These are phyloP conservation scores for Bostrychus sinensis DNA, from an alignment of 2,113 vertebrate genomes.

Conservation along the genomic window DNA sequence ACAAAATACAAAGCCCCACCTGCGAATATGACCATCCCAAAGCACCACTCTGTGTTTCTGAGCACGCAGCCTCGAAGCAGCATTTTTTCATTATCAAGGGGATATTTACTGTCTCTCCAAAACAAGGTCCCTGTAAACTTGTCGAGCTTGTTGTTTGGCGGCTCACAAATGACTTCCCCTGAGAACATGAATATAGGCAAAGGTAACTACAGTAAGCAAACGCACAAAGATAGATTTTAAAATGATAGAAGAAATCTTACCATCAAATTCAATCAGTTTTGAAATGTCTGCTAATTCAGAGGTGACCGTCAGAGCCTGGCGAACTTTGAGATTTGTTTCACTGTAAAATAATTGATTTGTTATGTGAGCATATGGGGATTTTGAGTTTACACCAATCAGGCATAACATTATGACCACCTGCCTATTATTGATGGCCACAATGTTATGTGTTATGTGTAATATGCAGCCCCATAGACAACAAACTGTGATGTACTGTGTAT, in stretches of 20 bases:
- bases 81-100: constrained; percentile 90
- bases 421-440: too few species aligned
- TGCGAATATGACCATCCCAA: constrained; percentile 91
- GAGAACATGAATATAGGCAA: neutral
- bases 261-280: constrained; percentile 85
- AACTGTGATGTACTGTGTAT: too few species aligned
- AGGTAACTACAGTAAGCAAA: neutral
- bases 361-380: neutral
- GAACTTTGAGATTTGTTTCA: constrained; percentile 94
- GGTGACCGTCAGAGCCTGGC: constrained; percentile 86
- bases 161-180: constrained; percentile 81
- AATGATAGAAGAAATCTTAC: constrained; percentile 76
- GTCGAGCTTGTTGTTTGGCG: constrained; percentile 95
- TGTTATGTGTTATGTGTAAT: too few species aligned
- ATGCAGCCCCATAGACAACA: too few species aligned
- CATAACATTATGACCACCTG: too few species aligned
- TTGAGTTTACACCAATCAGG: too few species aligned
- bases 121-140: constrained; percentile 86
- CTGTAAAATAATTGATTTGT: constrained; percentile 60
- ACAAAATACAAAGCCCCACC: constrained; percentile 67
- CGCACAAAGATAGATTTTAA: neutral
- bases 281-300: constrained; percentile 83
- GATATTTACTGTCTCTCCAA: constrained; percentile 85
- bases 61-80: constrained; percentile 91
- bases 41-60: constrained; percentile 93